Base-by-base conservation (phyloP, 2,113 vertebrate genomes). In the Okapia johnstoni region DNA sequence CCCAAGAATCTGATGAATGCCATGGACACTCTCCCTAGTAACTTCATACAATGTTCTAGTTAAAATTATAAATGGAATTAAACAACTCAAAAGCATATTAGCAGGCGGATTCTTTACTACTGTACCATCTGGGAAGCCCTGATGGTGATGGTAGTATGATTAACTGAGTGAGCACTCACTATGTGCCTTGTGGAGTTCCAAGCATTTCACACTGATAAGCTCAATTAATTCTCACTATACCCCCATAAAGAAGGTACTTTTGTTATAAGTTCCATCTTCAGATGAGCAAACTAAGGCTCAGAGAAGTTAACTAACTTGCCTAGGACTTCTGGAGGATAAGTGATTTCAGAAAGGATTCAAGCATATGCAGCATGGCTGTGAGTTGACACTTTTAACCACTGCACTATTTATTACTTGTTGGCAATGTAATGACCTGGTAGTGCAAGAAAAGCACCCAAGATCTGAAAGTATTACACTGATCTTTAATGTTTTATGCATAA, bases 21-120 rank as follows among this genome's bases (percentile, higher is more conserved):
- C 73, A 54, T 2, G 12, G 77, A 77, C 10, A 85, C 10, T 54
- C 77, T 80, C 63, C 80, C 50, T 46, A 43, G 28, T 3, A 77
- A 36, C 1, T 11, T 21, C 40, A 57, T 57, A 12, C 2, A 89
- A 84, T 1, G 1, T 14, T 73, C 63, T 50, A 73, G 9, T 55
- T 85, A 81, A 88, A 93, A 85, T 76, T 85, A 25, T 48, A 96
- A 93, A 12, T 80, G 81, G 7, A 96, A 90, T 90, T 80, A 87
- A 54, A 40, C 40, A 40, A 40, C 13, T 94, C 73, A 93, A 90
- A 55, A 43, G 25, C 80, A 46, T 6, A n/a, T 6, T 70, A 19
- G 19, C n/a, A 40, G 66, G 63, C 9, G 0, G 66, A 40, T 70
- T 70, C 19, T 70, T 23, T 40, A 70, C 19, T 70, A 23, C 19